Base-by-base conservation (phyloP, 2,113 vertebrate genomes). In the Thamnophis sirtalis region DNA sequence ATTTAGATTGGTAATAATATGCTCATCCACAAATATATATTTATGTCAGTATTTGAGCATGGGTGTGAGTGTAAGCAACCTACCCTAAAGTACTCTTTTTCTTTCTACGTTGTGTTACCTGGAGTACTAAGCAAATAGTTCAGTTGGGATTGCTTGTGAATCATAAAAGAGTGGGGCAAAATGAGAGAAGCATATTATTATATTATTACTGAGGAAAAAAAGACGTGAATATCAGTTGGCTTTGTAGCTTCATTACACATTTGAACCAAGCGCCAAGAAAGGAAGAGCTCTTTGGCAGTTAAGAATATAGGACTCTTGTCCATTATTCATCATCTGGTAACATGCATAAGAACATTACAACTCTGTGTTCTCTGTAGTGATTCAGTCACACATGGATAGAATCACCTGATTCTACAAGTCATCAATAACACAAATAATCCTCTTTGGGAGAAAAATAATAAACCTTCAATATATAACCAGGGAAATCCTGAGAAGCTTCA, bases 31-130 rank as follows among this genome's bases (percentile, higher is more conserved):
- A 38, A 17, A 73, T 13, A 33, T n/a, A 73, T 33, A 17, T 63
- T 11, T 73, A 73, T 19, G 28, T 73, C n/a, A 33, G 13, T 33
- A 73, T 73, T 33, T 73, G n/a, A 17, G 13, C 28, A 33, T 63
- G 60, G 28, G 1, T 51, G 15, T 54, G 13, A 54, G 13, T 54
- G 9, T 63, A 85, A 48, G 9, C 48, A 26, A 24, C 22, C 43
- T 13, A 50, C 26, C 84, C 24, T 28, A 17, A 86, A 53, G 51
- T 33, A 19, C 53, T 91, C 73, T 33, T 89, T 9, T 22, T 93
- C 86, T 9, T 22, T 93, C 88, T 93, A 91, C 43, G 68, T 49
- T 89, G 84, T 26, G 17, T 90, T 53, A 73, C 5, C 88, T 90
- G 24, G 90, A 89, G 60, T 92, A 84, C 60, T n/a, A 33, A 92